Conservation (phyloP, 2,797 vertebrate genomes). For the Notamacropus eugenii region DNA sequence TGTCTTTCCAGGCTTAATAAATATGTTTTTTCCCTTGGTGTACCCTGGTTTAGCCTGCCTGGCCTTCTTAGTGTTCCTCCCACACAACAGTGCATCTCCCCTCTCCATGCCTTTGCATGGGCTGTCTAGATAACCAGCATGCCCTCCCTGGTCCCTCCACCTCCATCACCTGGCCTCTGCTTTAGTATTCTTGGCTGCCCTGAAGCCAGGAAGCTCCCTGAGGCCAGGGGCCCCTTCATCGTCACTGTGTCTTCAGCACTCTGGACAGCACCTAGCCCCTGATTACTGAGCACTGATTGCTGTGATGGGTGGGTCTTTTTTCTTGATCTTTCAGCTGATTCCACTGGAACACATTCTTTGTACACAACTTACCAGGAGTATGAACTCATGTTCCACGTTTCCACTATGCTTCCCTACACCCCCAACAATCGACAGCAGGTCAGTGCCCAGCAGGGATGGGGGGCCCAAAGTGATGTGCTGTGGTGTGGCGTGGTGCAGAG, state of each 20-base stretch:
- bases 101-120: not conserved
- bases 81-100: not conserved
- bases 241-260: not conserved
- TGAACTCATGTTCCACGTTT: conserved; percentile 98
- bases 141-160: not conserved
- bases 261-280: not conserved
- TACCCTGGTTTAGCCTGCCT: not conserved
- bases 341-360: conserved; percentile 95
- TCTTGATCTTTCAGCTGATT: conserved; percentile 88
- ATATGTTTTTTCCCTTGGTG: not conserved
- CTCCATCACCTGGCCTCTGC: not conserved
- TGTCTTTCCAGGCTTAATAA: not conserved
- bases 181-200: not conserved
- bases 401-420: conserved; percentile 97
- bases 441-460: not conserved
- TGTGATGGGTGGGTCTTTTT: not conserved
- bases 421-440: conserved; percentile 98
- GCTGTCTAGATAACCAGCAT: not conserved
- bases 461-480: too few species aligned
- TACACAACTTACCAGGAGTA: conserved; percentile 96
- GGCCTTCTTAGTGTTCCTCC: not conserved
- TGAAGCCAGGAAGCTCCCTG: not conserved
- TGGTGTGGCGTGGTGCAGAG: too few species aligned
- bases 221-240: not conserved
- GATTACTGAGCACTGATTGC: not conserved